Evolutionary conservation across 1,140 invertebrate species (phyloP).

Genomic region (Polypedilum pembai): DNA sequence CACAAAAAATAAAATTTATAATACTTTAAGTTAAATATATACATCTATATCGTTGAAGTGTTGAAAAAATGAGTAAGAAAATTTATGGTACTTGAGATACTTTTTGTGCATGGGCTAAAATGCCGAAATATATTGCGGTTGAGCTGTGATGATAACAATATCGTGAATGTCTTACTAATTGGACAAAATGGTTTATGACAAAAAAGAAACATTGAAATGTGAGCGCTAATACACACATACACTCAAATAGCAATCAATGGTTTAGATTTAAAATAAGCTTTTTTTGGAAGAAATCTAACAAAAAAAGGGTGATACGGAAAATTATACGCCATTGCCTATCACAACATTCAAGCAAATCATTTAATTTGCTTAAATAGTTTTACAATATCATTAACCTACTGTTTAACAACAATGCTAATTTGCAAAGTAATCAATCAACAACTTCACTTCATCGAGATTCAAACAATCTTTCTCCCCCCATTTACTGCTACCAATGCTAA

Average conservation of each 20-base stretch:
- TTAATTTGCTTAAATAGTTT: slow-evolving; percentile 14
- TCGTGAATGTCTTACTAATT: background rate
- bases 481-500: too few relatives aligned
- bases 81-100: background rate
- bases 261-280: too few relatives aligned
- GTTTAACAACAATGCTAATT: slow-evolving; percentile 10
- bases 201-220: background rate
- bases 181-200: slow-evolving; percentile 1
- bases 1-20: background rate
- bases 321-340: too few relatives aligned
- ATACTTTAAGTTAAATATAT: background rate
- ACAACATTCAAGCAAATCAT: background rate
- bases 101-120: background rate
- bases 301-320: too few relatives aligned
- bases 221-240: too few relatives aligned
- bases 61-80: background rate
- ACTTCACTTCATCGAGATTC: too few relatives aligned
- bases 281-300: too few relatives aligned
- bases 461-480: too few relatives aligned
- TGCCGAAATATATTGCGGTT: background rate
- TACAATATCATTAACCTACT: slow-evolving; percentile 12
- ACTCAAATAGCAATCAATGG: too few relatives aligned
- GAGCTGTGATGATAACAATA: background rate
- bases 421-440: background rate
- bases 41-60: background rate